Base-by-base conservation (phyloP, 2,888 invertebrate species). In the Andrena hattorfiana region DNA sequence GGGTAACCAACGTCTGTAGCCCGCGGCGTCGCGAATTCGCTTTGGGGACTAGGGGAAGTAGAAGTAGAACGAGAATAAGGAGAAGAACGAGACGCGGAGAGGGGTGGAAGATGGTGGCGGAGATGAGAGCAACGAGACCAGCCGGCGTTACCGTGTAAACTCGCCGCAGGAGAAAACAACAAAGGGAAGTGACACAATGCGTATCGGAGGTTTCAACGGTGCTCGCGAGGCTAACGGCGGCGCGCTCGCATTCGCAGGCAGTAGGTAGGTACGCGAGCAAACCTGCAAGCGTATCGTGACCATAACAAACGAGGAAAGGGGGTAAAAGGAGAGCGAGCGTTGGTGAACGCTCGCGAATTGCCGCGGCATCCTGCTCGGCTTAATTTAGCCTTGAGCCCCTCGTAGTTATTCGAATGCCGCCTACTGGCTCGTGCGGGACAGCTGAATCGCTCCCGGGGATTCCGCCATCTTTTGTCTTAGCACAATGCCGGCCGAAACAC, bases 391-490 rank as follows among this genome's bases (percentile, higher is more conserved):
- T 76, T 77, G 80, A 85, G 84, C 81, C 80, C 79, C 78, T 77
- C 81, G 79, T 79, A 87, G 86, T 89, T 90, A 87, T 89, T 90
- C 90, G 87, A 90, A 89, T 85, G 83, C 78, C 84, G 81, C 73
- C 74, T 68, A 83, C 72, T 82, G 66, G 79, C 80, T 86, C 84
- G 86, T 87, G 87, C 86, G 90, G 92, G 92, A 91, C 90, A 89
- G 87, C 88, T 87, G 91, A 91, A 90, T 91, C 89, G 92, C 91
- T 88, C 86, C 84, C 80, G 88, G 91, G 92, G 90, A 92, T 90
- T 90, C 42, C 90, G 85, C 91, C 90, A 90, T 91, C 93, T 92
- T 92, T 93, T 93, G 93, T 93, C 90, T 92, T 85, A 86, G 89
- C 85, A 93, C 93, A 93, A 93, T 93, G 87, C 89, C 86, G 88